These are phyloP conservation scores for Tetraodon nigroviridis DNA, from an alignment of 2,113 vertebrate species.

Conservation along the genomic window DNA sequence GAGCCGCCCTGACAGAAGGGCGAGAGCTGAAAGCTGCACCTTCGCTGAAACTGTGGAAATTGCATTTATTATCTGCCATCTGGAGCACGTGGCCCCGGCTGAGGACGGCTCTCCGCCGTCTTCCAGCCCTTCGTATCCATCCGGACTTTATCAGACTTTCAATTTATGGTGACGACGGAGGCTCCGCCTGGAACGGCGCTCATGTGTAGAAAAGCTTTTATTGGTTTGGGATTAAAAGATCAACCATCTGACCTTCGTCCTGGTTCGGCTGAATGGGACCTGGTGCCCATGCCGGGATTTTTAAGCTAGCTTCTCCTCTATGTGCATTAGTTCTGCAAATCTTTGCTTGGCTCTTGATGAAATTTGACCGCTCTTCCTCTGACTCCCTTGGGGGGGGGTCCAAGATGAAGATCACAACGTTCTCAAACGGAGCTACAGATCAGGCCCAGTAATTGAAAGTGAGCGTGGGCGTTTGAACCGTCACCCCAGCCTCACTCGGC, in stretches of 20 bases:
- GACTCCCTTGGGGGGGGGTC: constrained; percentile 31
- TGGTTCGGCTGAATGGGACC: too few relatives aligned
- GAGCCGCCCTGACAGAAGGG: too few relatives aligned
- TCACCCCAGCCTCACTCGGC: constrained; percentile 35
- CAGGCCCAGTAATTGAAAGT: constrained; percentile 61
- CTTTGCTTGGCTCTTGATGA: constrained; percentile 6
- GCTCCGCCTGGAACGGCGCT: too few relatives aligned
- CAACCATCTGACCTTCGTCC: too few relatives aligned
- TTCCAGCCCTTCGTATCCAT: constrained; percentile 15
- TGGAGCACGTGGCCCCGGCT: background rate
- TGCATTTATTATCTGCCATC: constrained; percentile 28
- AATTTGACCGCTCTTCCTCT: constrained; percentile 29
- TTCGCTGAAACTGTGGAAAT: constrained; percentile 28
- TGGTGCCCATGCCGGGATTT: too few relatives aligned
- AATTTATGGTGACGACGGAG: too few relatives aligned
- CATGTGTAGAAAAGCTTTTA: too few relatives aligned
- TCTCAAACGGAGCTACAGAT: constrained; percentile 48
- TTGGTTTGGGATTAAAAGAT: too few relatives aligned
- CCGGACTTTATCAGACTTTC: constrained; percentile 5
- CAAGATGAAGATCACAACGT: constrained; percentile 65
- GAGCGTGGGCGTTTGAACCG: constrained; percentile 50
- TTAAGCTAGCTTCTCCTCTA: too few relatives aligned
- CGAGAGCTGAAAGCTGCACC: constrained; percentile 12
- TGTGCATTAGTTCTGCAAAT: too few relatives aligned
- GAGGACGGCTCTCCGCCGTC: constrained; percentile 20